Conservation (phyloP, 2,797 vertebrate genomes). For the Myripristis murdjan region DNA sequence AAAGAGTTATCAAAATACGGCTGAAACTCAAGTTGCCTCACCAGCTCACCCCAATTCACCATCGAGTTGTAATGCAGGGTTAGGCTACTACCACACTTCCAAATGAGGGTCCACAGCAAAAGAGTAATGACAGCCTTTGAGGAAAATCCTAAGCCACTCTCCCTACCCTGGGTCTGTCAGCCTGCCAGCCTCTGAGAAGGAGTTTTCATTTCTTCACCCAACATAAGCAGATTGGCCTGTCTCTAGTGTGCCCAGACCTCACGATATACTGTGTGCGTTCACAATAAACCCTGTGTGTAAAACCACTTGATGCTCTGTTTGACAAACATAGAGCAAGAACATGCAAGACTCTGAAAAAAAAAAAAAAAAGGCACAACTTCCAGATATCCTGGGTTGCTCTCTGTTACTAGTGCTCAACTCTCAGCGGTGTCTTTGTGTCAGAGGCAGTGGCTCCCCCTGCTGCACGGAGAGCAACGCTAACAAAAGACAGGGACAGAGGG, state of each 20-base stretch:
- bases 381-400: conserved; percentile 27
- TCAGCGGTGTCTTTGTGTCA: conserved; percentile 58
- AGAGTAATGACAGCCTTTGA: conserved; percentile 82
- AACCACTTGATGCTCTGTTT: conserved; percentile 80
- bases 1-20: conserved; percentile 80
- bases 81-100: conserved; percentile 79
- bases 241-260: conserved; percentile 63
- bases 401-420: conserved; percentile 10
- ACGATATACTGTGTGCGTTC: conserved; percentile 62
- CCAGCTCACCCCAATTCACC: conserved; percentile 65
- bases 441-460: conserved; percentile 85
- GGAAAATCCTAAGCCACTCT: conserved; percentile 75
- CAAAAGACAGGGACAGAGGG: conserved; percentile 25
- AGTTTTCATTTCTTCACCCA: conserved; percentile 74
- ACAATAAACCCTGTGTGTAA: conserved; percentile 72
- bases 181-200: conserved; percentile 62
- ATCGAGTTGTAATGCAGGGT: conserved; percentile 80
- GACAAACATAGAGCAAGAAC: conserved; percentile 73
- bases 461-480: conserved; percentile 53
- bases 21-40: conserved; percentile 75
- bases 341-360: conserved; percentile 31
- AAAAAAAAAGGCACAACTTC: conserved; percentile 11
- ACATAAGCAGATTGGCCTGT: conserved; percentile 64
- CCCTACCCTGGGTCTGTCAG: conserved; percentile 72
- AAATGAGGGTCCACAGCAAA: conserved; percentile 79